Base-by-base conservation (phyloP, 2,113 vertebrate species). In the Oriolus oriolus region DNA sequence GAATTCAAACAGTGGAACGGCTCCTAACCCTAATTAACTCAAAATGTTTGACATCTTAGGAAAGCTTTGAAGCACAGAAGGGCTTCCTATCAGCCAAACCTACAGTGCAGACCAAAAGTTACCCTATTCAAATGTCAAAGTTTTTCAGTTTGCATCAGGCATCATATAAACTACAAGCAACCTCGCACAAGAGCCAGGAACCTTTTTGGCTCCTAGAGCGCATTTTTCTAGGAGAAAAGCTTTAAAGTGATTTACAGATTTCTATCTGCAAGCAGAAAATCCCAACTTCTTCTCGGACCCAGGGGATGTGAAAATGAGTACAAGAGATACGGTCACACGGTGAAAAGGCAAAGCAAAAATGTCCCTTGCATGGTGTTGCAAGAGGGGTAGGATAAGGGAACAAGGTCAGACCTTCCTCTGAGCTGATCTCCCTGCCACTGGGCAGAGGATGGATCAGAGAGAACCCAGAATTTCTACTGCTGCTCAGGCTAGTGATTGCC, bases 1-100 rank as follows among this genome's bases (percentile, higher is more conserved):
- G 15, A 86, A 89, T 60, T 81, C 85, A 79, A 86, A 71, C 42
- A 92, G 60, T 64, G 76, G 76, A 93, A 81, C 8, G 60, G 56
- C 56, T 89, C 68, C 88, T 90, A 94, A 90, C 83, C 96, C 93
- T 92, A 93, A 93, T 90, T 95, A 95, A 89, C 76, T 94, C n/a
- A 68, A 95, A 95, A 92, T 84, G 76, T 94, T 93, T 97, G 93
- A 86, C 71, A 71, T 84, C 80, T 90, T 49, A 84, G 63, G 59
- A 81, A 80, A 86, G 64, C 76, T 94, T 83, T 87, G 65, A 91
- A 89, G 73, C 57, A 66, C 69, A 93, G 74, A 93, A 92, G 66
- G 78, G 70, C 53, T 84, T 41, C 11, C 60, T 71, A 78, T 53
- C 80, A 90, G 85, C 80, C 96, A 95, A 90, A 65, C 11, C 41